Percentiles rank a stretch among this genome's conserved stretches.
These are phyloP conservation scores for Octopus bimaculoides DNA, from an alignment of 1,140 invertebrate genomes.

Conservation along the genomic window DNA sequence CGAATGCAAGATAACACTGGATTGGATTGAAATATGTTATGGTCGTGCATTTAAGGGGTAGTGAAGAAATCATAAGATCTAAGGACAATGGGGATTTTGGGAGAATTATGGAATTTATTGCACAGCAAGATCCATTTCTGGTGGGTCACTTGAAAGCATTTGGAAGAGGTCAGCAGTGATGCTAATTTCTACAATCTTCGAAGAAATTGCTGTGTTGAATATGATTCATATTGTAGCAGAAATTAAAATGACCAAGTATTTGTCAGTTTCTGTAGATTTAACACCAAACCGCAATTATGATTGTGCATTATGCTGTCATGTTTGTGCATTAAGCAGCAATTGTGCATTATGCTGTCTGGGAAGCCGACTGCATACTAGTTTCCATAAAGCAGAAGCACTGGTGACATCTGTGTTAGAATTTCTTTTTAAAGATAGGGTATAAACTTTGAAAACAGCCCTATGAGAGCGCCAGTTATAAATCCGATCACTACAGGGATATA, in stretches of 20 bases:
- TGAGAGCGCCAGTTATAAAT: neutral
- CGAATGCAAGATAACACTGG: neutral
- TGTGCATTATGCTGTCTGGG: conserved; percentile 8
- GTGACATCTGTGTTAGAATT: conserved; percentile 1
- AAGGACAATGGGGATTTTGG: too few species aligned
- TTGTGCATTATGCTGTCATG: conserved; percentile 12
- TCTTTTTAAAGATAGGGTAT: neutral
- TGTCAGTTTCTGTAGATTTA: conserved; percentile 11
- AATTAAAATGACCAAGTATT: neutral
- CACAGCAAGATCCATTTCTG: too few species aligned
- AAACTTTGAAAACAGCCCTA: neutral
- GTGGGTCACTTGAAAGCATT: neutral
- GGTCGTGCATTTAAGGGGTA: too few species aligned
- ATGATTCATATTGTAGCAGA: neutral
- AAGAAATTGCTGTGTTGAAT: conserved; percentile 8
- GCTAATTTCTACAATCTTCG: conserved; percentile 4
- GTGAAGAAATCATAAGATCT: too few species aligned
- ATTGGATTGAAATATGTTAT: neutral
- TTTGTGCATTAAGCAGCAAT: too few species aligned
- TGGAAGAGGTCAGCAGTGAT: neutral
- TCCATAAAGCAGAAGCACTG: neutral
- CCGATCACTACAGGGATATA: neutral
- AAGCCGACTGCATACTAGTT: conserved; percentile 1
- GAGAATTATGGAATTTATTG: too few species aligned
- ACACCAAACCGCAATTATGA: neutral